Evolutionary conservation across 2,797 vertebrate genomes (phyloP).

Genomic region (Fistularia commersonii): DNA sequence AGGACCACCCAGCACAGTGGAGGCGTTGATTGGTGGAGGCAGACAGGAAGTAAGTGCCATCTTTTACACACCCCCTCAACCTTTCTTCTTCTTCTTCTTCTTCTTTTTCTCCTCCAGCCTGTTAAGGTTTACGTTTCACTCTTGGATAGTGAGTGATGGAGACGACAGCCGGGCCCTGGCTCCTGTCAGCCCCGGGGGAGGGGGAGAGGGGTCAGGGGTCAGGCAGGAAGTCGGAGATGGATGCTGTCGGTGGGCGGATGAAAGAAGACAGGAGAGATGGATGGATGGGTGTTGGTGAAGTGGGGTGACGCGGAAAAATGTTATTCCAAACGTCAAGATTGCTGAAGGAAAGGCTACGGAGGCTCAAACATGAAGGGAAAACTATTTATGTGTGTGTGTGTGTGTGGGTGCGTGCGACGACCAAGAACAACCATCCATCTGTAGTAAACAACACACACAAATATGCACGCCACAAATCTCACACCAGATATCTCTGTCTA

Average conservation of each 20-base stretch:
- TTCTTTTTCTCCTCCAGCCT: too few species aligned
- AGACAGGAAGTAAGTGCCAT: too few species aligned
- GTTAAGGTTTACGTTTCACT: slow-evolving; percentile 1
- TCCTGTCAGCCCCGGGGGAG: slow-evolving; percentile 59
- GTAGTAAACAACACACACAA: slow-evolving; percentile 13
- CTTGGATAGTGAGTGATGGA: slow-evolving; percentile 30
- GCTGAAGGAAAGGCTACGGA: too few species aligned
- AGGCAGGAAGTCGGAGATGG: slow-evolving; percentile 55
- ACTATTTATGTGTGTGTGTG: too few species aligned
- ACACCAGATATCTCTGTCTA: too few species aligned
- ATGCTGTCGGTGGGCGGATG: slow-evolving; percentile 57
- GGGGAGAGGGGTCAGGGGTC: slow-evolving; percentile 53
- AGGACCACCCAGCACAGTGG: too few species aligned
- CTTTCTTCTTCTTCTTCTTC: too few species aligned
- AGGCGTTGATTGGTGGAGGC: too few species aligned
- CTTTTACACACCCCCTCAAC: too few species aligned
- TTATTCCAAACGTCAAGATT: slow-evolving; percentile 18
- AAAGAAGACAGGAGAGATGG: slow-evolving; percentile 49
- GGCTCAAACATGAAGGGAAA: too few species aligned
- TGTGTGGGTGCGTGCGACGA: slow-evolving; percentile 7
- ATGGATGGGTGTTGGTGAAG: slow-evolving; percentile 30
- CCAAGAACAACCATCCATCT: slow-evolving; percentile 51
- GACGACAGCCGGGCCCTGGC: slow-evolving; percentile 56
- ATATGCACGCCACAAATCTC: background rate
- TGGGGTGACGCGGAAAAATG: slow-evolving; percentile 15